These are phyloP conservation scores for Sylvilagus bachmani DNA, from an alignment of 2,113 vertebrate genomes.

Conservation along the genomic window DNA sequence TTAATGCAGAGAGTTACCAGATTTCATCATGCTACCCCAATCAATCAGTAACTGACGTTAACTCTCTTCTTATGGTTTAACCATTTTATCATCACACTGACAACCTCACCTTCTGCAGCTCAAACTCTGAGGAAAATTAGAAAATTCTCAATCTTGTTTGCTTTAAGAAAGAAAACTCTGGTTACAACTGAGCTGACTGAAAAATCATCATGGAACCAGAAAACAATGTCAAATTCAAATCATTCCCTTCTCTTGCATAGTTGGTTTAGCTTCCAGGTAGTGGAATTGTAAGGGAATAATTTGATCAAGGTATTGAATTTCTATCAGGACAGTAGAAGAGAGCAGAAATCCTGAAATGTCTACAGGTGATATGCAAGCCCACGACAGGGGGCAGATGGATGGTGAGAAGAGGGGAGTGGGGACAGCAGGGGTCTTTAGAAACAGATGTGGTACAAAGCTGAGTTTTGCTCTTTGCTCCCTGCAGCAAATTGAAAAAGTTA, in stretches of 20 bases:
- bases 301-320: slow-evolving; percentile 8
- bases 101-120: not conserved
- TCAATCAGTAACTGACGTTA: not conserved
- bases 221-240: not conserved
- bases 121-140: slow-evolving; percentile 33
- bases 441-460: not conserved
- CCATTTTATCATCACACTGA: not conserved
- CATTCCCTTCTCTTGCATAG: not conserved
- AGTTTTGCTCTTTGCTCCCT: slow-evolving; percentile 4
- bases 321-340: not conserved
- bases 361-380: not conserved
- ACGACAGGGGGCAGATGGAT: not conserved
- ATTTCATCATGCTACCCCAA: not conserved
- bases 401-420: not conserved
- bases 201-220: not conserved
- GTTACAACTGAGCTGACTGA: not conserved
- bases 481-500: not conserved
- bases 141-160: not conserved
- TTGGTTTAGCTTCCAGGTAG: not conserved
- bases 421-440: not conserved
- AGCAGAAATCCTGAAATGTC: slow-evolving; percentile 15
- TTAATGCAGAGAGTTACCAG: not conserved
- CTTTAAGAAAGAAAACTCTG: not conserved
- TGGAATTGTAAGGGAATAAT: not conserved
- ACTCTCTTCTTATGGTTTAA: not conserved